Base-by-base conservation (phyloP, 2,888 invertebrate genomes). In the Meandrusa payeni region DNA sequence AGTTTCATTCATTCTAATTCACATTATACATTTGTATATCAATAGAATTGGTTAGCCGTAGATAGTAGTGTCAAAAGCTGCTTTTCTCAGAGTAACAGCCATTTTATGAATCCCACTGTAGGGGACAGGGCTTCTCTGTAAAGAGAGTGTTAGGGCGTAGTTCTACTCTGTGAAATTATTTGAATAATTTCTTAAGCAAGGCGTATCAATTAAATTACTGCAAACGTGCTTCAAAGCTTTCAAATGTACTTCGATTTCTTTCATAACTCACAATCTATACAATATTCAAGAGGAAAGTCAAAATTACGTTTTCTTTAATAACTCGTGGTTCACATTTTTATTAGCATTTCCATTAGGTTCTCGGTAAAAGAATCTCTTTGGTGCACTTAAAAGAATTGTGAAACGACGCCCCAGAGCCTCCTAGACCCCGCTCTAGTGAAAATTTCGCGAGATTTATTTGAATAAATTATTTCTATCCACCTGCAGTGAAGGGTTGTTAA, bases 391-490 rank as follows among this genome's bases (percentile, higher is more conserved):
- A 83, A 82, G 76, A 80, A 82, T 66, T 54, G 66, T 61, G 45
- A 50, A 78, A 83, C 70, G 70, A 72, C 64, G 62, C 86, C 83
- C 86, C 46, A 55, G 86, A 85, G 86, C 64, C 70, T 68, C 54
- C 64, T 77, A 68, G 53, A 64, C 52, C 55, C 57, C 56, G 56
- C 53, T 61, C 63, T 66, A 68, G 66, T 66, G 72, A 76, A 77
- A 77, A 76, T 75, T 66, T 71, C 64, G 50, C 54, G 61, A 79
- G 85, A 87, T 86, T 87, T 86, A 86, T 87, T 74, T 78, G 79
- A 85, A 86, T 86, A 87, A 85, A 87, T 87, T 81, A 86, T 81
- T 75, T 77, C 71, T 62, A 73, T 61, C 75, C 69, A 82, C 82
- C 82, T 86, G 82, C 75, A 80, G 61, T 76, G 82, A 85, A 85